Evolutionary conservation across 2,888 invertebrate genomes (phyloP).

Genomic region (Diarsia dahlii): DNA sequence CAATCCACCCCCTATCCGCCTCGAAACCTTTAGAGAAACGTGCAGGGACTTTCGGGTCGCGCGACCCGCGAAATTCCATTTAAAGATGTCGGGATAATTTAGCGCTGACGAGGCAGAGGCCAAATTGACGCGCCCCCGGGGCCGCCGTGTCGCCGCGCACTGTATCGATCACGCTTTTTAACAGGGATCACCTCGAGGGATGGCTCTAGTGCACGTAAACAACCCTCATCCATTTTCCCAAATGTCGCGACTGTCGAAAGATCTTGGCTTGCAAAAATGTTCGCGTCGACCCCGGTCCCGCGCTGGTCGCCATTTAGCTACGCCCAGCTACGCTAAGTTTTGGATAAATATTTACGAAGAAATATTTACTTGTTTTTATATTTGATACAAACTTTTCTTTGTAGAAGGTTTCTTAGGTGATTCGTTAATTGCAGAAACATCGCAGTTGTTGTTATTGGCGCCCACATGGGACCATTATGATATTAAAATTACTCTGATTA

Average conservation of each 20-base stretch:
- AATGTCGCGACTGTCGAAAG: slow-evolving; percentile 74
- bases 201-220: slow-evolving; percentile 81
- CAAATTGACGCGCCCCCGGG: slow-evolving; percentile 88
- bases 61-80: slow-evolving; percentile 89
- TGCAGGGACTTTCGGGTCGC: slow-evolving; percentile 81
- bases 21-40: slow-evolving; percentile 77
- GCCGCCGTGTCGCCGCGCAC: slow-evolving; percentile 79
- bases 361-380: slow-evolving; percentile 11
- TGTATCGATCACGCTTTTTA: slow-evolving; percentile 85
- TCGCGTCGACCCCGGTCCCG: slow-evolving; percentile 65
- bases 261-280: slow-evolving; percentile 73
- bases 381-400: not conserved
- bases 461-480: slow-evolving; percentile 38
- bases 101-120: slow-evolving; percentile 88
- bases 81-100: slow-evolving; percentile 90
- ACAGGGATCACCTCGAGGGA: slow-evolving; percentile 78
- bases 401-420: not conserved
- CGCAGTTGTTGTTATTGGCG: slow-evolving; percentile 42
- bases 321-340: slow-evolving; percentile 43
- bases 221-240: slow-evolving; percentile 81
- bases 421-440: not conserved
- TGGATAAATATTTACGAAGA: slow-evolving; percentile 38
- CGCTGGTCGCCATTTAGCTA: slow-evolving; percentile 73
- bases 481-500: slow-evolving; percentile 23
- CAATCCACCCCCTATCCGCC: slow-evolving; percentile 76